A percentile compares a stretch with the other conserved stretches of the same genome.
phyloP scores from a whole-genome alignment of 2,888 invertebrate species.

The Phyto melanocephala region DNA sequence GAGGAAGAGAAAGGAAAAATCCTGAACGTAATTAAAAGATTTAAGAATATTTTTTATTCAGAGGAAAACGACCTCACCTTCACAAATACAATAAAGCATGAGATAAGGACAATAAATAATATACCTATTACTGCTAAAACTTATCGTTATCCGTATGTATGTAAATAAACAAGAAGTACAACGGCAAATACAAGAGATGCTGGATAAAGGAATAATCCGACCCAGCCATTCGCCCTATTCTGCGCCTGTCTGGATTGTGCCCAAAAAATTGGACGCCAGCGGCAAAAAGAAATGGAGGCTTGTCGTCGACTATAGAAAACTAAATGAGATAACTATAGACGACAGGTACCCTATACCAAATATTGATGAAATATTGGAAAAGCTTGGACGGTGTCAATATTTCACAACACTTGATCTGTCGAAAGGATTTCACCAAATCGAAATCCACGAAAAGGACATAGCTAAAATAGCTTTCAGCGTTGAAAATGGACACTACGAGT shows the following conservation, averaged over 20 bases:
- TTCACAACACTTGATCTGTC: neutral
- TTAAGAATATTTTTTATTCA: neutral
- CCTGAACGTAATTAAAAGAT: neutral
- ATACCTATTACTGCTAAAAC: neutral
- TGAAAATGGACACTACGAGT: neutral
- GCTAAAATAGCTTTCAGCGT: neutral
- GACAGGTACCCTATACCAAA: too few relatives aligned
- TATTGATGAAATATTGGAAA: neutral
- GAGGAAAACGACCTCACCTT: neutral
- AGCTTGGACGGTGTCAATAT: conserved; percentile 9
- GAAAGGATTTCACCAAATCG: conserved; percentile 22
- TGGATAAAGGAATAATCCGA: conserved; percentile 4
- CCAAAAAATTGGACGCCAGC: too few relatives aligned
- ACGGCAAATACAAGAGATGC: neutral
- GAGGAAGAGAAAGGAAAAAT: neutral
- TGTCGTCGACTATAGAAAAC: too few relatives aligned
- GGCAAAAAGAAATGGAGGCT: too few relatives aligned
- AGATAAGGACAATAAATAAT: neutral
- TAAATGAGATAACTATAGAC: too few relatives aligned
- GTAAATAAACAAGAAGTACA: neutral
- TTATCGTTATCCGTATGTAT: neutral
- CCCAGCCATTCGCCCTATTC: neutral
- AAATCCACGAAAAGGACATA: conserved; percentile 12
- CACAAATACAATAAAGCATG: neutral
- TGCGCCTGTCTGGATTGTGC: conserved; percentile 16